A percentile compares a stretch with the other conserved stretches of the same genome.
phyloP scores from a whole-genome alignment of 2,113 vertebrate genomes.

The Triplophysa rosa region DNA sequence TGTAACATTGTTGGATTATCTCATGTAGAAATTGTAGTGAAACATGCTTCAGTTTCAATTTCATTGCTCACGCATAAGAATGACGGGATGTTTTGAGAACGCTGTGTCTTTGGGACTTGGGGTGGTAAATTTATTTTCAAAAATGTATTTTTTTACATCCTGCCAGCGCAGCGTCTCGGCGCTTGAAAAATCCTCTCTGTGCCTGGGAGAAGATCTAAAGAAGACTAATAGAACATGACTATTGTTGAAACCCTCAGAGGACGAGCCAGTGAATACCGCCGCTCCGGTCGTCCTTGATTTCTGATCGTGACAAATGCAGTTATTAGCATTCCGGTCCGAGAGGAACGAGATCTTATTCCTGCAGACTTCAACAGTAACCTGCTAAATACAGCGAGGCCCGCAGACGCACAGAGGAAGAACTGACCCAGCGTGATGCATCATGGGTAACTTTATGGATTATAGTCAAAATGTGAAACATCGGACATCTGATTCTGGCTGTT shows the following conservation, averaged over 20 bases:
- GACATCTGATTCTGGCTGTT: conserved; percentile 21
- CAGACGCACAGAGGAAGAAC: not conserved
- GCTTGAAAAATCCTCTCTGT: conserved; percentile 32
- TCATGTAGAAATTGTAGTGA: not conserved
- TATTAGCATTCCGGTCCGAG: conserved; percentile 68
- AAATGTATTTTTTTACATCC: conserved; percentile 25
- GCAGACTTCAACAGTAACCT: conserved; percentile 11
- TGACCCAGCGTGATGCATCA: conserved; percentile 7
- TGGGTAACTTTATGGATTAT: conserved; percentile 30
- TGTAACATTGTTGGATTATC: too few relatives aligned
- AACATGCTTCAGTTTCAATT: not conserved
- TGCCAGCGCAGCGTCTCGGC: not conserved
- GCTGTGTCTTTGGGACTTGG: not conserved
- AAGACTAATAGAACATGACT: conserved; percentile 52
- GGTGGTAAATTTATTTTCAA: not conserved
- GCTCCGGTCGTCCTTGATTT: conserved; percentile 53
- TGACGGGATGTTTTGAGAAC: not conserved
- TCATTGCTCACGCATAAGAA: not conserved
- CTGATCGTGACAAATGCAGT: conserved; percentile 61
- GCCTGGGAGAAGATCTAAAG: conserved; percentile 45
- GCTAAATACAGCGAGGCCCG: conserved; percentile 18
- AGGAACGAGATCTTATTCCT: conserved; percentile 52
- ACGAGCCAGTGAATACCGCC: conserved; percentile 51
- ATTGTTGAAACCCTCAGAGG: conserved; percentile 38
- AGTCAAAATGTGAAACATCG: conserved; percentile 34